Base-by-base conservation (phyloP, 2,797 vertebrate genomes). In the Euphonia xanthogaster region DNA sequence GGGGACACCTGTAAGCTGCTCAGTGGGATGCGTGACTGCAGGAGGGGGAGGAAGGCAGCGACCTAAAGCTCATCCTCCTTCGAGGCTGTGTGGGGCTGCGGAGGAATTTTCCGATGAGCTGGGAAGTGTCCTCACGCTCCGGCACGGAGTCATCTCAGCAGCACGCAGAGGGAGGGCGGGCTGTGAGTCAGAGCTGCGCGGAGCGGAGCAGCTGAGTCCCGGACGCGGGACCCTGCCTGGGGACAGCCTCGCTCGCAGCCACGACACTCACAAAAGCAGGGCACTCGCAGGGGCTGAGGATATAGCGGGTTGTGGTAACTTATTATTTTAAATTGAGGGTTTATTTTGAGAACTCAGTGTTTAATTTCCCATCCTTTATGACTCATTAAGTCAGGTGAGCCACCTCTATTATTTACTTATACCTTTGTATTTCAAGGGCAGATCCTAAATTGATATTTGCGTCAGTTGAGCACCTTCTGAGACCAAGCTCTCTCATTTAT, bases 341-440 rank as follows among this genome's bases (percentile, higher is more conserved):
- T 93, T 94, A 31, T 83, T 96, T 75, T 1, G 2, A 79, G 66
- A 86, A 66, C 75, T 72, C 44, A 6, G 47, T 31, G 79, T 40
- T 94, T 90, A 45, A 81, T 94, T 96, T 92, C 82, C 47, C 28
- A 33, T 68, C 70, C 62, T 94, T 94, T 83, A 86, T 88, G 92
- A 91, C 33, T 90, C 91, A 60, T 90, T 95, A 94, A 84, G 84
- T 80, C 87, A 93, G 91, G 87, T 73, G 91, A 96, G 76, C 16
- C 60, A 67, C 73, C 39, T 60, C 78, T 91, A 39, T 86, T 81
- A 92, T 94, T 96, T 96, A 88, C 76, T 78, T 61, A 30, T 12
- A 79, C 66, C 76, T 93, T 40, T 57, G 4, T 76, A 73, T 68
- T 91, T 89, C 88, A 92, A 92, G 77, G 78, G n/a, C 85, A 87